Evolutionary conservation across 1,140 invertebrate species (phyloP).

Genomic region (Caligus rogercresseyi): DNA sequence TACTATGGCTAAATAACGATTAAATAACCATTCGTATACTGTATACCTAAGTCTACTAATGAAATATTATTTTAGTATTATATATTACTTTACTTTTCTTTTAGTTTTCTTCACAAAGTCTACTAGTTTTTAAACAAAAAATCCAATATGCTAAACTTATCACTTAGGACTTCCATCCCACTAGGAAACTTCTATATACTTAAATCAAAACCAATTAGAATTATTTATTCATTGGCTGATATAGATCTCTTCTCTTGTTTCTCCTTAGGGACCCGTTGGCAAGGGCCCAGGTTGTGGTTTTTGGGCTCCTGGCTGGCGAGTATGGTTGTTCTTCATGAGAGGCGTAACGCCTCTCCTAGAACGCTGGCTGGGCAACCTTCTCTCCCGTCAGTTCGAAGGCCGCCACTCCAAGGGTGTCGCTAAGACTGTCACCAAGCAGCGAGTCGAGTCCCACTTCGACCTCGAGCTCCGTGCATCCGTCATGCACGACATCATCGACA

Average conservation of each 20-base stretch:
- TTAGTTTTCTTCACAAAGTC: too few species aligned
- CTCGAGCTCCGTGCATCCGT: slow-evolving; percentile 89
- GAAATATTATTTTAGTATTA: too few species aligned
- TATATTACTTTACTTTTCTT: too few species aligned
- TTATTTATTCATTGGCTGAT: not conserved
- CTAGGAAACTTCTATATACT: too few species aligned
- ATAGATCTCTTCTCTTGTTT: not conserved
- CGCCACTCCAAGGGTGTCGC: slow-evolving; percentile 96
- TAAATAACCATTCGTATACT: too few species aligned
- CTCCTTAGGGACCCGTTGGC: slow-evolving; percentile 66
- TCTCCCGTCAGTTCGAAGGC: slow-evolving; percentile 96
- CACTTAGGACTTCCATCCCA: too few species aligned
- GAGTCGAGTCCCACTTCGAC: slow-evolving; percentile 98
- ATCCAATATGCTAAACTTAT: too few species aligned
- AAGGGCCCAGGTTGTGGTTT: slow-evolving; percentile 98
- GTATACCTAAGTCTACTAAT: too few species aligned
- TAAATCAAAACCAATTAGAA: too few species aligned
- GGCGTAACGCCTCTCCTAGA: slow-evolving; percentile 95
- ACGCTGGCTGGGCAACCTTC: slow-evolving; percentile 90
- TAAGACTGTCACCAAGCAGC: slow-evolving; percentile 97
- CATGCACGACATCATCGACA: slow-evolving; percentile 99
- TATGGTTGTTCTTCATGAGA: slow-evolving; percentile 98
- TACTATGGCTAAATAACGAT: too few species aligned
- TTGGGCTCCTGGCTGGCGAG: slow-evolving; percentile 97
- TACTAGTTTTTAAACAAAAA: too few species aligned